Evolutionary conservation across 2,113 vertebrate species (phyloP).

Genomic region (Psittacula cyanocephala): DNA sequence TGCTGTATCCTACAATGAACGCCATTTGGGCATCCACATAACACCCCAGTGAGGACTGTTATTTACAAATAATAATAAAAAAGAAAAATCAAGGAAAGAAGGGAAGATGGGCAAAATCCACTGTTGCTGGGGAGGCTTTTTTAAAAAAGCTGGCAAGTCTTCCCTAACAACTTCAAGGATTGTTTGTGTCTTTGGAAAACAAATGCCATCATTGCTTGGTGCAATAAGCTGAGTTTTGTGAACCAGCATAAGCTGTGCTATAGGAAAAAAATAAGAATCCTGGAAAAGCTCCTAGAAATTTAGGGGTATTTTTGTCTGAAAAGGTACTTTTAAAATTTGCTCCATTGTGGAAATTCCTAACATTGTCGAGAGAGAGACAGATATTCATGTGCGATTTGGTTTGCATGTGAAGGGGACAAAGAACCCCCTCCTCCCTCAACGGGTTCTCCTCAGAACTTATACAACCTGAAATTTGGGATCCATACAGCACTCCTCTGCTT

Average conservation of each 20-base stretch:
- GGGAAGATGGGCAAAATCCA: background rate
- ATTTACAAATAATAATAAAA: background rate
- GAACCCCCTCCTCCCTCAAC: background rate
- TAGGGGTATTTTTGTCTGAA: background rate
- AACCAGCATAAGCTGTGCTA: background rate
- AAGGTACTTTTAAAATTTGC: background rate
- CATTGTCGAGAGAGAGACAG: background rate
- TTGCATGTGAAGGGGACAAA: conserved; percentile 4
- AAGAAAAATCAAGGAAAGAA: background rate
- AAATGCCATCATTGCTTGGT: background rate
- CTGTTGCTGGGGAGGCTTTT: conserved; percentile 13
- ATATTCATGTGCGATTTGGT: background rate
- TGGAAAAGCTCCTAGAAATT: background rate
- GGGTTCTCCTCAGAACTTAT: conserved; percentile 1
- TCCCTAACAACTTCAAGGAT: conserved; percentile 47
- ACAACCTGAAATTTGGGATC: conserved; percentile 21
- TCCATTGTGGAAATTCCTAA: background rate
- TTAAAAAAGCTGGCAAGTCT: background rate
- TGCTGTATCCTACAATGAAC: background rate
- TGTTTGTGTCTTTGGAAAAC: conserved; percentile 45
- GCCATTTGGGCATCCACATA: background rate
- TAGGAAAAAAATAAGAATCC: background rate
- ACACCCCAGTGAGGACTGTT: background rate
- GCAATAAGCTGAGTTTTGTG: background rate
- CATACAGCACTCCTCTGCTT: background rate